Conservation (phyloP, 2,888 invertebrate genomes). For the Tipula vernalis region DNA sequence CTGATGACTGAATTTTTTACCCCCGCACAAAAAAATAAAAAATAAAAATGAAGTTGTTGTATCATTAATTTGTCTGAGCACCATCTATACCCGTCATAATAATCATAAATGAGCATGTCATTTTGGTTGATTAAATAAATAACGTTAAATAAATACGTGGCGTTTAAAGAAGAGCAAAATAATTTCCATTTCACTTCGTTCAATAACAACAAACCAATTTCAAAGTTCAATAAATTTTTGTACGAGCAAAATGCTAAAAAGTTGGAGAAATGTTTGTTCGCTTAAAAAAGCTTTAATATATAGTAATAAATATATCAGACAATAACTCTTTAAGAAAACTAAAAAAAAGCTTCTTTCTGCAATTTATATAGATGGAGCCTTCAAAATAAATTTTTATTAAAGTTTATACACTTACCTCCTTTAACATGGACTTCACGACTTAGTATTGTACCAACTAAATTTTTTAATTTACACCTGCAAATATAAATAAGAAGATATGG, state of each 20-base stretch:
- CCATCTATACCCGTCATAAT: not conserved
- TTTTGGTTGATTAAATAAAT: not conserved
- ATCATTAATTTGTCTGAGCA: no score
- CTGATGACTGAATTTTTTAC: no score
- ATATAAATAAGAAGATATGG: not conserved
- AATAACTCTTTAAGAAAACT: no score
- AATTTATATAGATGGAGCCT: not conserved
- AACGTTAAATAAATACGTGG: not conserved
- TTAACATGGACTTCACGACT: conserved; percentile 78
- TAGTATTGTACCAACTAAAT: conserved; percentile 61
- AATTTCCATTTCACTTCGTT: not conserved
- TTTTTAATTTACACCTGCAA: conserved; percentile 45
- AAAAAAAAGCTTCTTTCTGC: no score
- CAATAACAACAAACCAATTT: not conserved
- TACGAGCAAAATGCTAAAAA: no score
- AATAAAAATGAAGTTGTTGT: no score
- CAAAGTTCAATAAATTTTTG: not conserved
- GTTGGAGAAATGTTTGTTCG: no score
- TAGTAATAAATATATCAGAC: no score
- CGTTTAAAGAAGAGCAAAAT: not conserved
- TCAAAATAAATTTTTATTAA: not conserved
- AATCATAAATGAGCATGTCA: not conserved
- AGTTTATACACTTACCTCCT: conserved; percentile 55
- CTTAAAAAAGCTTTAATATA: no score
- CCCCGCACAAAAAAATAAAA: no score